A percentile compares a stretch with the other conserved stretches of the same genome.
These are phyloP conservation scores for Setipinna tenuifilis DNA, from an alignment of 2,797 vertebrate genomes.

Conservation along the genomic window DNA sequence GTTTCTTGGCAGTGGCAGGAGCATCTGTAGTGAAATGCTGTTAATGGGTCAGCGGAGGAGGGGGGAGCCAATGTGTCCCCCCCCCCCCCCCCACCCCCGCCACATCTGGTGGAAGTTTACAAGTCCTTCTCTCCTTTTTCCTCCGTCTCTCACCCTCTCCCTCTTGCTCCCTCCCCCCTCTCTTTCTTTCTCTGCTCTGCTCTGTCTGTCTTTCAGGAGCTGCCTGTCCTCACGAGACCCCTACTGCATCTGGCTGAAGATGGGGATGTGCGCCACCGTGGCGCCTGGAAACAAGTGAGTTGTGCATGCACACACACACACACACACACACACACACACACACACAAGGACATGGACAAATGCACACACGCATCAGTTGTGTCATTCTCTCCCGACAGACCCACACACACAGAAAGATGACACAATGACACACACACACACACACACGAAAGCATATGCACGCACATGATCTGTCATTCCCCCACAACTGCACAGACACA, in stretches of 20 bases:
- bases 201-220: conserved; percentile 74
- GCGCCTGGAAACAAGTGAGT: conserved; percentile 80
- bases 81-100: neutral
- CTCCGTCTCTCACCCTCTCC: neutral
- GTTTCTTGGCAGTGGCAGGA: neutral
- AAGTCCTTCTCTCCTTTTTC: conserved; percentile 12
- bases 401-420: too few species aligned
- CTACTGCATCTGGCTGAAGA: conserved; percentile 88
- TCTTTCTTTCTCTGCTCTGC: neutral
- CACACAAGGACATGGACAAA: neutral
- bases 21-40: neutral
- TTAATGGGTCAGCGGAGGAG: conserved; percentile 8
- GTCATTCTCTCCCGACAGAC: neutral
- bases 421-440: neutral
- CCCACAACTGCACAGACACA: neutral
- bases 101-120: conserved; percentile 18
- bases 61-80: neutral
- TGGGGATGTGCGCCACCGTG: conserved; percentile 78
- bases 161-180: neutral
- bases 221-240: conserved; percentile 90
- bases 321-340: conserved; percentile 1
- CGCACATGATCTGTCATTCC: neutral
- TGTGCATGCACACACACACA: neutral
- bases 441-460: neutral
- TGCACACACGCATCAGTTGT: neutral